phyloP scores from a whole-genome alignment of 2,888 invertebrate species.

The Zootermopsis nevadensis region DNA sequence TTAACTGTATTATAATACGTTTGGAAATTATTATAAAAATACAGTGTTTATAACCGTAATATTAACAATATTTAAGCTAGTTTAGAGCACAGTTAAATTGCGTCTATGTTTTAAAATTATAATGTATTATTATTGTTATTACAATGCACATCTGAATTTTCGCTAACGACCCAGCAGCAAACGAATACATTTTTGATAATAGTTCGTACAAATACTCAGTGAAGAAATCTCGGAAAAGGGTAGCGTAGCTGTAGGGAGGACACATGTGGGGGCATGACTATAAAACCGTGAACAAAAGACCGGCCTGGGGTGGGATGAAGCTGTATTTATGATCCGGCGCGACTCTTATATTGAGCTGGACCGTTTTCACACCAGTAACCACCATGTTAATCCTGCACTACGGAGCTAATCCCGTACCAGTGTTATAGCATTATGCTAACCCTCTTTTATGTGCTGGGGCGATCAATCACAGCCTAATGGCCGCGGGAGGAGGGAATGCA shows the following conservation, averaged over 20 bases:
- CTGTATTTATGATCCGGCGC: slow-evolving; percentile 38
- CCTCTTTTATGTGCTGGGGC: slow-evolving; percentile 39
- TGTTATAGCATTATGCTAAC: slow-evolving; percentile 42
- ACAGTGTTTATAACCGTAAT: too few relatives aligned
- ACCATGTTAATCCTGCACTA: slow-evolving; percentile 31
- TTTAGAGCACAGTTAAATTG: too few relatives aligned
- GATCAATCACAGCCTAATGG: slow-evolving; percentile 39
- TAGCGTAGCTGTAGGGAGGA: not conserved
- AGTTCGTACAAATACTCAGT: too few relatives aligned
- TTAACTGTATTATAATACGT: too few relatives aligned
- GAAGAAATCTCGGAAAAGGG: too few relatives aligned
- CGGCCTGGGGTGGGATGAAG: slow-evolving; percentile 31
- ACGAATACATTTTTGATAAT: too few relatives aligned
- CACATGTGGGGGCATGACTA: not conserved
- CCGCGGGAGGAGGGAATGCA: not conserved
- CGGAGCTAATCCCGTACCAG: slow-evolving; percentile 35
- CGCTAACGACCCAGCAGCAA: not conserved
- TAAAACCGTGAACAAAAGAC: slow-evolving; percentile 38
- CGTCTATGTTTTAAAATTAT: too few relatives aligned
- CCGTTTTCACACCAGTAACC: slow-evolving; percentile 42
- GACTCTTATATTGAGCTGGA: slow-evolving; percentile 40
- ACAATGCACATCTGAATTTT: too few relatives aligned
- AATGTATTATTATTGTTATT: too few relatives aligned
- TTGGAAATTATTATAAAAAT: too few relatives aligned
- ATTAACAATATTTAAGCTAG: too few relatives aligned